Evolutionary conservation across 2,113 vertebrate species (phyloP).

Genomic region (Dryoscopus gambensis): DNA sequence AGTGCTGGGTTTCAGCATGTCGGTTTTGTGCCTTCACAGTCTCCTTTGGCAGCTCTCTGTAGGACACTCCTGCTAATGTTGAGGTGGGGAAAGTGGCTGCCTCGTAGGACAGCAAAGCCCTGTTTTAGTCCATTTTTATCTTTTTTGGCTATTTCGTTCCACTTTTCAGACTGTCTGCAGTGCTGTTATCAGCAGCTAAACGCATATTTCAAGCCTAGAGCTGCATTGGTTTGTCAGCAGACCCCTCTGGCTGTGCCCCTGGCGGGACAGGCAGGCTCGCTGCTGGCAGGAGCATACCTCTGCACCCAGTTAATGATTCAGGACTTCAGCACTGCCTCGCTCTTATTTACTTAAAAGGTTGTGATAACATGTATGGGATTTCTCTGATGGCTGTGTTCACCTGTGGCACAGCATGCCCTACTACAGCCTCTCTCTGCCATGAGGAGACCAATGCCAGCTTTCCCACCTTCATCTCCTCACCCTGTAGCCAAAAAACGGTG

Average conservation of each 20-base stretch:
- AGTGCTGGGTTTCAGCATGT: background rate
- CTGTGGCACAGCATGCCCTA: background rate
- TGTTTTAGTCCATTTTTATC: background rate
- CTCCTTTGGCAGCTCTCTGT: background rate
- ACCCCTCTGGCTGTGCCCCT: background rate
- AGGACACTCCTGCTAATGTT: background rate
- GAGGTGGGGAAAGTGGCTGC: background rate
- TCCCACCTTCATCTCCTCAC: background rate
- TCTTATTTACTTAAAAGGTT: background rate
- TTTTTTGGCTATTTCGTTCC: background rate
- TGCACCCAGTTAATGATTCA: background rate
- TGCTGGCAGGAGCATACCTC: background rate
- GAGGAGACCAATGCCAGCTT: background rate
- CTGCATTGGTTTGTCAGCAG: background rate
- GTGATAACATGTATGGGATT: background rate
- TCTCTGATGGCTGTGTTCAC: background rate
- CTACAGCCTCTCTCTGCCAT: accelerated
- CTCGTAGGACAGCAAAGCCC: background rate
- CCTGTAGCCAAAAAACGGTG: accelerated
- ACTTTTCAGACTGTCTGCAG: background rate
- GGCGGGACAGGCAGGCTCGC: background rate
- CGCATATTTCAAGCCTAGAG: background rate
- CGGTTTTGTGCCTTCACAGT: background rate
- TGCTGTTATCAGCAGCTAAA: background rate
- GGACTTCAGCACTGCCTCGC: background rate